Base-by-base conservation (phyloP, 2,888 invertebrate genomes). In the Cantharis rustica region DNA sequence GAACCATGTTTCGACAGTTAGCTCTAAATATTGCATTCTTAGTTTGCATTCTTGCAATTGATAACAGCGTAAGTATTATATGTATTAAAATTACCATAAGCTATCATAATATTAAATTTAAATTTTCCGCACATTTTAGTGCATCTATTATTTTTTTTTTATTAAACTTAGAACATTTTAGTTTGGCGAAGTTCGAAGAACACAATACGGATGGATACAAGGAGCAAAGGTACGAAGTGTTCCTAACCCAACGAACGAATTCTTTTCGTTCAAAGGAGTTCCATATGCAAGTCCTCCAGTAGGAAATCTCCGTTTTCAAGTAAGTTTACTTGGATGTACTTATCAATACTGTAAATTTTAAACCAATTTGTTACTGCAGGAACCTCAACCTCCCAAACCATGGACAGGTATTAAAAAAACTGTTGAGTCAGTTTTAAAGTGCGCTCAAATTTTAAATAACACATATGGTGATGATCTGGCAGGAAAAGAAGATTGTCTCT, bases 401-500 rank as follows among this genome's bases (percentile, higher is more conserved):
- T 78, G 78, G 78, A 13, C n/a, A 3, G 26, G 20, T 27, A 27
- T 75, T 16, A 66, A 47, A 16, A 16, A 68, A 5, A 61, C 75
- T 3, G 73, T 31, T 5, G 61, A 17, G 1, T 23, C 20, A 5
- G 62, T 63, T 11, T 4, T 63, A 1, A 31, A 15, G 16, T 78
- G 78, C 62, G 62, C 66, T 1, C 75, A 75, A 61, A 20, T 78
- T n/a, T 64, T 31, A 15, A 26, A 75, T 13, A 62, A 62, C 11
- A 68, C 61, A n/a, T 16, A 31, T 27, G 78, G 75, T 4, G n/a
- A 27, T 16, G 61, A 68, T 3, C 62, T 75, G 16, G 15, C 75
- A 7, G 78, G 78, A 16, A 62, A 11, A 15, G 78, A 78, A 75
- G 78, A 78, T 62, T 78, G 78, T 61, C 16, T 78, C 7, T 73